These are phyloP conservation scores for Cercopithecus mona DNA, from an alignment of 2,113 vertebrate genomes.

Conservation along the genomic window DNA sequence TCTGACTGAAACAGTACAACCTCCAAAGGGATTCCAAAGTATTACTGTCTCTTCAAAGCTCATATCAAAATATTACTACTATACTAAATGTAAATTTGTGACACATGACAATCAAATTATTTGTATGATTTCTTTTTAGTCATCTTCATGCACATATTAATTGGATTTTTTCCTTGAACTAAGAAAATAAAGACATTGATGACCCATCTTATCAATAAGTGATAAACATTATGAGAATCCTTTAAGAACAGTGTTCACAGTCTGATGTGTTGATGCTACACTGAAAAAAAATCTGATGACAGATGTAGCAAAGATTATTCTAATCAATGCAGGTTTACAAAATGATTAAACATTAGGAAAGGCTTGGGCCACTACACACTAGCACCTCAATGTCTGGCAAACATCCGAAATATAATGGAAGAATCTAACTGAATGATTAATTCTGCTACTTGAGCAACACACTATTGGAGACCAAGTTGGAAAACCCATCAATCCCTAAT, in stretches of 20 bases:
- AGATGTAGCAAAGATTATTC: neutral
- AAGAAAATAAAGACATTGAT: neutral
- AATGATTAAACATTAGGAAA: neutral
- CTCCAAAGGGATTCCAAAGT: neutral
- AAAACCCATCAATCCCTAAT: neutral
- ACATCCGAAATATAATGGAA: neutral
- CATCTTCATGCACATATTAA: neutral
- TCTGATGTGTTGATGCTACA: neutral
- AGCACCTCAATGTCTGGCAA: neutral
- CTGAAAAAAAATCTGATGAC: neutral
- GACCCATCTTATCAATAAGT: neutral
- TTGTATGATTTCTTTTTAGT: neutral
- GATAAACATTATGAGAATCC: neutral
- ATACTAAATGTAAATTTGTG: neutral
- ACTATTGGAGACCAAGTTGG: slow-evolving; percentile 20
- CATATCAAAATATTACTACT: neutral
- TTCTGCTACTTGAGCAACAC: neutral
- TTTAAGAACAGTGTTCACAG: neutral
- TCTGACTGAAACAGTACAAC: neutral
- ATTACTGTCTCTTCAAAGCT: neutral
- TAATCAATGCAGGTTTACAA: neutral
- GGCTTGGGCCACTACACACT: neutral
- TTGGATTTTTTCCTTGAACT: neutral
- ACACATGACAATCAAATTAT: neutral
- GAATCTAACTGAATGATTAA: neutral